These are phyloP conservation scores for Labeo rohita DNA, from an alignment of 2,113 vertebrate genomes.

Conservation along the genomic window DNA sequence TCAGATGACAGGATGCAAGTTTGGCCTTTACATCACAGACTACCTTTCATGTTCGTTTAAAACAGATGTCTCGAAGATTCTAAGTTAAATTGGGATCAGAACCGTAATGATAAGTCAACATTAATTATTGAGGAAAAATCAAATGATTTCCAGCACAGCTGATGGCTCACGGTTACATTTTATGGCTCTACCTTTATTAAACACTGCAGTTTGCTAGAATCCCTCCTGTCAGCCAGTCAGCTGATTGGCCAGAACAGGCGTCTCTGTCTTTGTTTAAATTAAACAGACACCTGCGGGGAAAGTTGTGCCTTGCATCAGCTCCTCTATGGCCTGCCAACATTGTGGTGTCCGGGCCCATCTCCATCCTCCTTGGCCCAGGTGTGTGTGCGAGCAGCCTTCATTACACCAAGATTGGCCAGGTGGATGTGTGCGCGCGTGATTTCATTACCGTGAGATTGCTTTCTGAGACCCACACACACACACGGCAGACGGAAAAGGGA, in stretches of 20 bases:
- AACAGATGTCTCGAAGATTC: background rate
- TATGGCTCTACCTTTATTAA: constrained; percentile 19
- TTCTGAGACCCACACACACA: constrained; percentile 41
- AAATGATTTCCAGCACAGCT: constrained; percentile 16
- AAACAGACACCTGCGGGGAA: constrained; percentile 30
- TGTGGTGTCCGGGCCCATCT: constrained; percentile 26
- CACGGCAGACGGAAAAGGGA: background rate
- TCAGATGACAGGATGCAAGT: background rate
- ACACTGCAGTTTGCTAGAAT: background rate
- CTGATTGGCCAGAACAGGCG: constrained; percentile 30
- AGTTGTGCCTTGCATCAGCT: constrained; percentile 14
- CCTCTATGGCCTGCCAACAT: constrained; percentile 17
- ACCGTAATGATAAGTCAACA: background rate
- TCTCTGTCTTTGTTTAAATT: constrained; percentile 35
- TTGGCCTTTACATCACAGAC: background rate
- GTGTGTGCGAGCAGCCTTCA: constrained; percentile 52
- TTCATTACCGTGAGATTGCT: constrained; percentile 63
- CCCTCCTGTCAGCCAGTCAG: constrained; percentile 28
- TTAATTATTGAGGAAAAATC: background rate
- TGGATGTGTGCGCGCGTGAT: constrained; percentile 48
- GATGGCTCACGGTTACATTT: background rate
- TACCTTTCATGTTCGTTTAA: constrained; percentile 4
- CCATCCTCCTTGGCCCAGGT: constrained; percentile 44
- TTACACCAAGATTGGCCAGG: constrained; percentile 58
- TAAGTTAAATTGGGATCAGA: background rate